Conservation (phyloP, 1,140 invertebrate species). For the Pseudomyrmex cubaensis region DNA sequence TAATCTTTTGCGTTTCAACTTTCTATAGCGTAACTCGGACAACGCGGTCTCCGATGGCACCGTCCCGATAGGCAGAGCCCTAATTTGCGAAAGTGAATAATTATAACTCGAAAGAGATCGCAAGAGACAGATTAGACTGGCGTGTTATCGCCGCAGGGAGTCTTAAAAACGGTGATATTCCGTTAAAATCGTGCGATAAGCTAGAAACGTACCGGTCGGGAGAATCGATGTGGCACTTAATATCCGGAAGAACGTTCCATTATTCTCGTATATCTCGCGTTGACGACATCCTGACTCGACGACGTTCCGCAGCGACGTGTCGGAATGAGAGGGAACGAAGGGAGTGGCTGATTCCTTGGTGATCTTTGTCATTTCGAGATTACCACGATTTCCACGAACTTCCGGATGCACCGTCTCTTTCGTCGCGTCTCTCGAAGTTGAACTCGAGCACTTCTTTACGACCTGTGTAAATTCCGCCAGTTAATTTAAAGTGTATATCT, state of each 20-base stretch:
- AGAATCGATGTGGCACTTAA: slow-evolving; percentile 45
- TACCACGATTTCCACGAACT: background rate
- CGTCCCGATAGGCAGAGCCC: background rate
- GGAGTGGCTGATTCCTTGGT: background rate
- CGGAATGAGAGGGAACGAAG: slow-evolving; percentile 1
- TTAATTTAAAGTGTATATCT: slow-evolving; percentile 13
- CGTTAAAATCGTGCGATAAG: slow-evolving; percentile 12
- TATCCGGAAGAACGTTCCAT: slow-evolving; percentile 16
- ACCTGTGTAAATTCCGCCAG: slow-evolving; percentile 7
- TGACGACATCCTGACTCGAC: slow-evolving; percentile 13
- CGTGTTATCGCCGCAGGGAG: background rate
- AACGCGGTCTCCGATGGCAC: background rate
- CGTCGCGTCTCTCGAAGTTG: background rate
- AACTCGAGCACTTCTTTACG: background rate
- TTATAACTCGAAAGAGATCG: slow-evolving; percentile 4
- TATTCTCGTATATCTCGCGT: slow-evolving; percentile 15
- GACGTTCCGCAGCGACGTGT: background rate
- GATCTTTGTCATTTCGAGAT: slow-evolving; percentile 18
- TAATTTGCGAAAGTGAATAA: slow-evolving; percentile 44
- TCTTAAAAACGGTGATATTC: slow-evolving; percentile 20
- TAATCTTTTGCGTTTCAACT: background rate
- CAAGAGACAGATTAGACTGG: background rate
- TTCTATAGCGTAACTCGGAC: slow-evolving; percentile 3
- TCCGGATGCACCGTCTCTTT: background rate
- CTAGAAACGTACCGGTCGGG: slow-evolving; percentile 15